phyloP scores from a whole-genome alignment of 2,113 vertebrate genomes.

The Apistogramma diplotaenia region DNA sequence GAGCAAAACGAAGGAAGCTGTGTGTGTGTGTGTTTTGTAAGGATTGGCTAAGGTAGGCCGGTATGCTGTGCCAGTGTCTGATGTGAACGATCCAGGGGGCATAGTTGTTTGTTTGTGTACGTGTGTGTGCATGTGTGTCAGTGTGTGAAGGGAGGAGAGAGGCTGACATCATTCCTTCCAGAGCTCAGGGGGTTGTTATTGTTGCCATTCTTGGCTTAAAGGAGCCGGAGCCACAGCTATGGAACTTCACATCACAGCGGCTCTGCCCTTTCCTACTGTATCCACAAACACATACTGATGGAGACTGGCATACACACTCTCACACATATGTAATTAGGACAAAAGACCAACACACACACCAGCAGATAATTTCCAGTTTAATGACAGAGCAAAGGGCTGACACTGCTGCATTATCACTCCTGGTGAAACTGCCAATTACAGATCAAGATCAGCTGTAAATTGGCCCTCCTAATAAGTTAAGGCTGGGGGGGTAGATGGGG shows the following conservation, averaged over 20 bases:
- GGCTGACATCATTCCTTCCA: constrained; percentile 74
- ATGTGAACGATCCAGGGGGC: constrained; percentile 46
- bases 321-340: not conserved
- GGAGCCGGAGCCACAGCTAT: constrained; percentile 10
- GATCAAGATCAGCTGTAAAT: constrained; percentile 58
- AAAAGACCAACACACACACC: constrained; percentile 7
- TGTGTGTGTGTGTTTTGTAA: constrained; percentile 19
- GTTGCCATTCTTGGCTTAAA: constrained; percentile 35
- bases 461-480: constrained; percentile 48
- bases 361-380: constrained; percentile 25
- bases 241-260: constrained; percentile 38
- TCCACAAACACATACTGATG: not conserved
- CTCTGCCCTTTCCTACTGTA: constrained; percentile 48
- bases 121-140: not conserved
- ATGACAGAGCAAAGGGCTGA: constrained; percentile 53
- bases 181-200: constrained; percentile 55
- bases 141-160: constrained; percentile 9
- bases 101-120: constrained; percentile 34
- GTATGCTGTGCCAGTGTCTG: constrained; percentile 41
- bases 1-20: constrained; percentile 43
- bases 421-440: constrained; percentile 54
- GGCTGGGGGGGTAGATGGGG: not conserved
- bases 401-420: constrained; percentile 49
- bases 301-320: not conserved
- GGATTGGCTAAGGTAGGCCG: constrained; percentile 11